Evolutionary conservation across 2,797 vertebrate genomes (phyloP), one percentile per base, ranked within the genome.

Genomic region (Betta splendens): DNA sequence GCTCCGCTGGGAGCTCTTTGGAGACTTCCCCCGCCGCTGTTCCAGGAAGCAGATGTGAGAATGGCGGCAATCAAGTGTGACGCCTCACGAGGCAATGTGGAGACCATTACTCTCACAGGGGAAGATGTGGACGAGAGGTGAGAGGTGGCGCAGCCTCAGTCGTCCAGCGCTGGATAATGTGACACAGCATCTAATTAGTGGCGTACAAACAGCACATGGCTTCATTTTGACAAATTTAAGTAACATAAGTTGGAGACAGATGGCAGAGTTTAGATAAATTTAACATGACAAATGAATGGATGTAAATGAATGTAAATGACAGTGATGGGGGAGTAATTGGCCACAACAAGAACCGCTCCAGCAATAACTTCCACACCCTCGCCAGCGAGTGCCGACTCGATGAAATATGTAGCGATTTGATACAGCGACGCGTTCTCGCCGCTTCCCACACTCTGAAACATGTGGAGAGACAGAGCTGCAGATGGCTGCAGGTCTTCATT

Each of bases 31-130:
- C 79, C 64, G 55, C 69, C 60, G 66, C 69, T 60, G 63, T 81
- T 86, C 85, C 84, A 83, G 82, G 82, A 88, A 89, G 87, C 87
- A 90, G 86, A 89, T 89, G 85, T 89, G 80, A 83, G 83, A 85
- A 83, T 78, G 75, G 75, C 63, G 62, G 76, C 72, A 55, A 72
- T 79, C 72, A 70, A 59, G 69, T 72, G 48, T 65, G 75, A 75
- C 59, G 52, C 74, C 80, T 63, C 39, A 18, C 64, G 1, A 44
- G 63, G 67, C 59, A 80, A 87, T 77, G 52, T 75, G 76, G 57
- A 73, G 61, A 20, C 49, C 51, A 81, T 89, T 81, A 84, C 71
- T 72, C 59, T 68, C 36, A 12, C 18, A 60, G 37, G 9, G n/a
- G 21, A 20, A 68, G 64, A 76, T 42, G 60, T 18, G 31, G 70